Evolutionary conservation across 2,113 vertebrate genomes (phyloP).

Genomic region (Ciconia stormi): DNA sequence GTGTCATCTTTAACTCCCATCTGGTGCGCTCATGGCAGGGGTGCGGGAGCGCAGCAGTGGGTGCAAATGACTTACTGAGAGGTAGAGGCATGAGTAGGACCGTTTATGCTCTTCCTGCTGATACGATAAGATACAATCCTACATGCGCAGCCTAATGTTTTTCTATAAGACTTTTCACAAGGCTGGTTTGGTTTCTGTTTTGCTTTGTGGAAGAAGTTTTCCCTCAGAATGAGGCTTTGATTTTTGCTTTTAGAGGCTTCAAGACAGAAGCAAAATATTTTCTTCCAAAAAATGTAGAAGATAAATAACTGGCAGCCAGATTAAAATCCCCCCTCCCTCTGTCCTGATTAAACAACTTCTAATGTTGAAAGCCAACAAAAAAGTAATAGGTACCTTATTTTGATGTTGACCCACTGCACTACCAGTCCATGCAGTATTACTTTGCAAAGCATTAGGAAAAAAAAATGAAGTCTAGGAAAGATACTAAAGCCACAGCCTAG

Average conservation of each 20-base stretch:
- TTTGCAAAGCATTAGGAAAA: conserved; percentile 33
- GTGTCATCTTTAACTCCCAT: neutral
- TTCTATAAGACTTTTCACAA: neutral
- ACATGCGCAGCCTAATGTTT: neutral
- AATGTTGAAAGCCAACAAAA: neutral
- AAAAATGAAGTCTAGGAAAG: conserved; percentile 33
- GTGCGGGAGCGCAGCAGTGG: rapidly evolving
- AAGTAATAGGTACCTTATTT: neutral
- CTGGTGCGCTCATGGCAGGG: rapidly evolving
- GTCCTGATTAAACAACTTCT: neutral
- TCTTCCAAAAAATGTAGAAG: neutral
- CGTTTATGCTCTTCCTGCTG: neutral
- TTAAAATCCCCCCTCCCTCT: neutral
- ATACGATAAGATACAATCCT: neutral
- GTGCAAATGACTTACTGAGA: neutral
- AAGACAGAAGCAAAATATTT: neutral
- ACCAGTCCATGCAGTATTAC: neutral
- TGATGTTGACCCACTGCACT: neutral
- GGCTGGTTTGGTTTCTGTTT: neutral
- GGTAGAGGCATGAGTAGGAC: neutral
- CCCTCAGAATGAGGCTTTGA: neutral
- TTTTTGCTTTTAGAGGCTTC: neutral
- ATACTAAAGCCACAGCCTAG: conserved; percentile 23
- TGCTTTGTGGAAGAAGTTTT: neutral
- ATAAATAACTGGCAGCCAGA: neutral